Base-by-base conservation (phyloP, 1,140 invertebrate species). In the Episyrphus balteatus region DNA sequence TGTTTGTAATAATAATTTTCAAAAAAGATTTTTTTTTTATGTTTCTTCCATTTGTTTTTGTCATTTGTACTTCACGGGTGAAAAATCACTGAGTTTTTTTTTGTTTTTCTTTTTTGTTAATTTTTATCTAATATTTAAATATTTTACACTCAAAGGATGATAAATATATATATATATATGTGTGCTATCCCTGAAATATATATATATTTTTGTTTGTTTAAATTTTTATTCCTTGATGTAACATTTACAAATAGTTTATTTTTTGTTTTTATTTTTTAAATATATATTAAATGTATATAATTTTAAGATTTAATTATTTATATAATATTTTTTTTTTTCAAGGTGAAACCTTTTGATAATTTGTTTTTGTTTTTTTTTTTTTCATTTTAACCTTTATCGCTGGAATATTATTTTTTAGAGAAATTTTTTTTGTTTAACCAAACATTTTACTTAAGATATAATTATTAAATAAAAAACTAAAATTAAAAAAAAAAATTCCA, bases 61-160 rank as follows among this genome's bases (percentile, higher is more conserved):
- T 63, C 58, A 62, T 62, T 62, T 62, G 60, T 62, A 62, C 60
- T 62, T 62, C 49, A 57, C 56, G 56, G 60, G 60, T 62, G 58
- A 50, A 61, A 59, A 62, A 62, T 62, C 60, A 62, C 60, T 62
- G 60, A 62, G 60, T 61, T 62, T 55, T 53, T 61, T 61, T 56
- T 51, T 55, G 52, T 55, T 51, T 57, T 61, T 53, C 52, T 50
- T 32, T 33, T 46, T 53, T 53, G 49, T 51, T 50, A 39, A 42
- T 50, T 53, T 26, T 46, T 55, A 47, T 48, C 51, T 53, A 52
- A 26, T 18, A 48, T 42, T 51, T 55, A 38, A 36, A 43, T 37
- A 53, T 53, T 41, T 44, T 31, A 38, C 36, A 15, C 36, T 37
- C n/a, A 33, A 12, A 31, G n/a, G 13, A 15, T 17, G 13, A 31